These are phyloP conservation scores for Temnopleurus reevesii DNA, from an alignment of 53 echinoderm and acorn worm species.

Conservation along the genomic window DNA sequence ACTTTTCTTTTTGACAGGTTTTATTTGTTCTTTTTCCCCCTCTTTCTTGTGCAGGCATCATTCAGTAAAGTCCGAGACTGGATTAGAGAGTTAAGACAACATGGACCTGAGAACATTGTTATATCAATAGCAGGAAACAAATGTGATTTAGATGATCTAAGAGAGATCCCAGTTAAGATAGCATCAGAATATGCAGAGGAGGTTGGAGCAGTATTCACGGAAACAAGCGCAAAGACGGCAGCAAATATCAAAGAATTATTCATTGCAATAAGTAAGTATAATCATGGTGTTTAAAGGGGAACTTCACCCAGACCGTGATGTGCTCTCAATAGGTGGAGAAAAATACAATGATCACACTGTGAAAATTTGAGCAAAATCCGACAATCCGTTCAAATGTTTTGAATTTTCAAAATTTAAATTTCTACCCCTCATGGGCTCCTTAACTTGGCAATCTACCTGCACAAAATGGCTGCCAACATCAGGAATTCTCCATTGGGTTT, in stretches of 20 bases:
- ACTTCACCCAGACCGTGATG: too few relatives aligned
- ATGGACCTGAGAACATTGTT: slow-evolving; percentile 93
- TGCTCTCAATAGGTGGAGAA: too few relatives aligned
- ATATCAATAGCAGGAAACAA: slow-evolving; percentile 94
- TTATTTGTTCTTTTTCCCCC: not conserved
- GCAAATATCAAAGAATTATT: slow-evolving; percentile 86
- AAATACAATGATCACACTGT: too few relatives aligned
- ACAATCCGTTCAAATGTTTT: too few relatives aligned
- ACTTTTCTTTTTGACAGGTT: not conserved
- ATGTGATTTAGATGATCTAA: slow-evolving; percentile 77
- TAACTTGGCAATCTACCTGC: too few relatives aligned
- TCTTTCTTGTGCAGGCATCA: slow-evolving; percentile 60
- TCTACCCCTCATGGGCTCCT: too few relatives aligned
- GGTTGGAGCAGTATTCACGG: slow-evolving; percentile 88
- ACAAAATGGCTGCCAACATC: too few relatives aligned
- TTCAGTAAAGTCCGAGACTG: slow-evolving; percentile 81
- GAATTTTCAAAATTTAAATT: too few relatives aligned
- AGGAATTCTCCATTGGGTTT: too few relatives aligned
- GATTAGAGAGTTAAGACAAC: slow-evolving; percentile 80
- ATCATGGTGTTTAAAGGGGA: too few relatives aligned
- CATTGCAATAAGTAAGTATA: slow-evolving; percentile 92
- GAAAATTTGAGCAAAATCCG: too few relatives aligned
- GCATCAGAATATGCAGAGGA: slow-evolving; percentile 87
- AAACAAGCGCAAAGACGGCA: slow-evolving; percentile 98
- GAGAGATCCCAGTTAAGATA: slow-evolving; percentile 73